Conservation (phyloP, 2,797 vertebrate genomes). For the Botia almorhae region DNA sequence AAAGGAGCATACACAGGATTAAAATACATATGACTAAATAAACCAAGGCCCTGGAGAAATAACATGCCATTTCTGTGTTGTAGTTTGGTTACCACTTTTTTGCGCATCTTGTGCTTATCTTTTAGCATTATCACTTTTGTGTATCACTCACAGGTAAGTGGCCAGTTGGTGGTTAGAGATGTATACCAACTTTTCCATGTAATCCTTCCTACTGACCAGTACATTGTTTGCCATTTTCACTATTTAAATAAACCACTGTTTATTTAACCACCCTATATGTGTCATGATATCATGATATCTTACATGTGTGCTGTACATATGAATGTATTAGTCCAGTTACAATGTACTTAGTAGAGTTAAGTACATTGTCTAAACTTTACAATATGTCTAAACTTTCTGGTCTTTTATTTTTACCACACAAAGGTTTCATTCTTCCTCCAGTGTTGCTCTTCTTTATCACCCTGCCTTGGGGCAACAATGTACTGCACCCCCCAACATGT, state of each 20-base stretch:
- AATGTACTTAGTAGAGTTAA: slow-evolving; percentile 62
- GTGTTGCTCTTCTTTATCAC: slow-evolving; percentile 81
- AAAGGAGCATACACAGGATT: slow-evolving; percentile 35
- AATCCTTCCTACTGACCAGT: background rate
- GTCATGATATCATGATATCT: background rate
- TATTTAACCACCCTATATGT: background rate
- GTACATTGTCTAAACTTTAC: slow-evolving; percentile 46
- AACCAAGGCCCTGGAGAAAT: slow-evolving; percentile 1
- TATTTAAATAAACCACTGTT: background rate
- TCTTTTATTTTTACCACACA: slow-evolving; percentile 62
- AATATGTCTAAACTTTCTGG: slow-evolving; percentile 66
- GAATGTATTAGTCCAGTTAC: slow-evolving; percentile 17
- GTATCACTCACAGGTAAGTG: background rate
- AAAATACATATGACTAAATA: slow-evolving; percentile 35
- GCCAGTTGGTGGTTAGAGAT: background rate
- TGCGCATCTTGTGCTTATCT: background rate
- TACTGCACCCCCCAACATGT: slow-evolving; percentile 67
- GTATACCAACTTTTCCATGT: background rate
- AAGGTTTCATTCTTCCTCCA: slow-evolving; percentile 73
- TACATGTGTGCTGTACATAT: slow-evolving; percentile 6
- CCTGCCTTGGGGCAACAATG: slow-evolving; percentile 76
- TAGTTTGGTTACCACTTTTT: background rate
- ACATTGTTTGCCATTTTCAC: background rate
- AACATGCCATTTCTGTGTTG: background rate
- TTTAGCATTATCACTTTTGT: background rate